Percentiles rank a stretch among this genome's conserved stretches.
Evolutionary conservation across 2,797 vertebrate genomes (phyloP).

Genomic region (Enteromius viviparus): DNA sequence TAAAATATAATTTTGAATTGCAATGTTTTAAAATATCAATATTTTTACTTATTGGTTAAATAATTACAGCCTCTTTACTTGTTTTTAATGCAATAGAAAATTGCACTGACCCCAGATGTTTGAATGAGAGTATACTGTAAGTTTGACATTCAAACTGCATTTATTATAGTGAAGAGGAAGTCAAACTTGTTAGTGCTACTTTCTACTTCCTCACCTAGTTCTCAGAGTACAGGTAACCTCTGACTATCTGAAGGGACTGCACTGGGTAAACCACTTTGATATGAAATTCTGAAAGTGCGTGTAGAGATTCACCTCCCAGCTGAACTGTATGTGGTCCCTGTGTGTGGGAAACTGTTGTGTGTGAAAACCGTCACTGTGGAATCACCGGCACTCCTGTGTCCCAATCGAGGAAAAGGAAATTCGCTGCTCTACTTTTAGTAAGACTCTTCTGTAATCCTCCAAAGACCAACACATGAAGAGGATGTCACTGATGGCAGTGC

Average conservation of each 20-base stretch:
- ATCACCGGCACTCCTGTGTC: not conserved
- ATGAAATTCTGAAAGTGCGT: not conserved
- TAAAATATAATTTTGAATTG: not conserved
- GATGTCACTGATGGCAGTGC: constrained; percentile 51
- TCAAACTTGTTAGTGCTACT: not conserved
- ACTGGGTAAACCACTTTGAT: constrained; percentile 13
- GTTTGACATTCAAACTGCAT: not conserved
- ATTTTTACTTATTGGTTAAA: not conserved
- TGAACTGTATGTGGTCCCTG: constrained; percentile 3
- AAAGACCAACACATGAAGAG: constrained; percentile 48
- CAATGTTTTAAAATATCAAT: not conserved
- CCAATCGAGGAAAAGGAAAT: not conserved
- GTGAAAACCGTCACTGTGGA: constrained; percentile 7
- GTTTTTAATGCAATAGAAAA: not conserved
- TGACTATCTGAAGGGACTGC: not conserved
- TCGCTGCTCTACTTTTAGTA: constrained; percentile 34
- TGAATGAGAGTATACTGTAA: not conserved
- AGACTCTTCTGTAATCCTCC: constrained; percentile 24
- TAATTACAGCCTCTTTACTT: not conserved
- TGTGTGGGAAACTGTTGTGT: constrained; percentile 14
- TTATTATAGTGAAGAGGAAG: not conserved
- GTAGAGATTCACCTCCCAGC: constrained; percentile 8
- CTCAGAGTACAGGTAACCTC: not conserved
- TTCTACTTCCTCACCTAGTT: not conserved
- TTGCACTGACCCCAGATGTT: not conserved